Evolutionary conservation across 2,797 vertebrate genomes (phyloP).

Genomic region (Gymnopithys bicolor): DNA sequence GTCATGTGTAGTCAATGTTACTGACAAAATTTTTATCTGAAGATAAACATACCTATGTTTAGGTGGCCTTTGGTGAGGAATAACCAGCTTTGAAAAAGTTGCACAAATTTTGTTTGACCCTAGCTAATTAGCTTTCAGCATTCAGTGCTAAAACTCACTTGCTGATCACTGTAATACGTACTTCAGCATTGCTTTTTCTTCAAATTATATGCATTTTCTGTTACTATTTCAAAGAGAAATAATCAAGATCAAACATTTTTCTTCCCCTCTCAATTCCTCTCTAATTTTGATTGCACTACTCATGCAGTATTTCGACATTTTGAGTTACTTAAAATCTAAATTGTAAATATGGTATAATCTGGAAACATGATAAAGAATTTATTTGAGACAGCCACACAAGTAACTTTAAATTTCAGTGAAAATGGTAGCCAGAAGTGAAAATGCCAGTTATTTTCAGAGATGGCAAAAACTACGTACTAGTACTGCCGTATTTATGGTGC

Average conservation of each 20-base stretch:
- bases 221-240: background rate
- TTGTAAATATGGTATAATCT: background rate
- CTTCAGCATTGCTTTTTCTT: background rate
- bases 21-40: background rate
- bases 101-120: background rate
- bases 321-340: background rate
- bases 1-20: constrained; percentile 3
- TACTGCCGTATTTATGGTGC: background rate
- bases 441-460: background rate
- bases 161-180: background rate
- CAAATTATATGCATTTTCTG: background rate
- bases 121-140: background rate
- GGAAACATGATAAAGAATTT: background rate
- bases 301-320: background rate
- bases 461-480: accelerated
- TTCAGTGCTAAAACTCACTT: background rate
- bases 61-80: background rate
- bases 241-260: background rate
- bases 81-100: background rate
- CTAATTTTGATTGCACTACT: background rate
- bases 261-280: background rate
- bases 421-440: background rate
- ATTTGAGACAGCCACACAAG: background rate
- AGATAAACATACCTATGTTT: background rate
- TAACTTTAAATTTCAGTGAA: background rate